Evolutionary conservation across 2,888 invertebrate genomes (phyloP).

Genomic region (Ophraella communa): DNA sequence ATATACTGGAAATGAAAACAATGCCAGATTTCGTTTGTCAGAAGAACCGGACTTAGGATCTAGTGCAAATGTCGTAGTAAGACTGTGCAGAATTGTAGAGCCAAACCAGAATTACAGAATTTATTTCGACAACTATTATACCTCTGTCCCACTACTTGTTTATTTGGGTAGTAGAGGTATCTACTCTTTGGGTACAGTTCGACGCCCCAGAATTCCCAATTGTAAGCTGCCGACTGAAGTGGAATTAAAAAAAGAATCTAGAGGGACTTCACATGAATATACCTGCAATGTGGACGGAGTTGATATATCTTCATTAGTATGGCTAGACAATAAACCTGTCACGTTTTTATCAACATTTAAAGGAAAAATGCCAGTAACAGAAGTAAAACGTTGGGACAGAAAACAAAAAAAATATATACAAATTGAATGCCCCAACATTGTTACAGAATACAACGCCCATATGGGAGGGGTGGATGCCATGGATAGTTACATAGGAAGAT

Average conservation of each 20-base stretch:
- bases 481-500: not conserved
- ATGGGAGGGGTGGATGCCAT: constrained; percentile 6
- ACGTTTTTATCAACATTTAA: constrained; percentile 6
- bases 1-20: constrained; percentile 37
- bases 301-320: constrained; percentile 4
- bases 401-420: constrained; percentile 1
- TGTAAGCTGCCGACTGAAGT: constrained; percentile 5
- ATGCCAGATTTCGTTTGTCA: not conserved
- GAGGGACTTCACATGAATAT: constrained; percentile 1
- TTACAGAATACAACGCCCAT: not conserved
- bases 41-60: constrained; percentile 17
- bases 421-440: not conserved
- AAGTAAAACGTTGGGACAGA: constrained; percentile 3
- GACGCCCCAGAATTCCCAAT: constrained; percentile 9
- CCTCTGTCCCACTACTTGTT: constrained; percentile 4
- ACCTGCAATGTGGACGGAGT: not conserved
- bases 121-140: constrained; percentile 11
- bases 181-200: constrained; percentile 9
- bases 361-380: not conserved
- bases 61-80: constrained; percentile 8
- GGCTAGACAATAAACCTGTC: constrained; percentile 9
- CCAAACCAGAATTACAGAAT: not conserved
- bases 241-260: constrained; percentile 2
- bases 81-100: too few species aligned
- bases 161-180: constrained; percentile 1